Percentiles rank a stretch among this genome's conserved stretches.
Conservation (phyloP, 2,797 vertebrate genomes). For the Cottoperca gobio region DNA sequence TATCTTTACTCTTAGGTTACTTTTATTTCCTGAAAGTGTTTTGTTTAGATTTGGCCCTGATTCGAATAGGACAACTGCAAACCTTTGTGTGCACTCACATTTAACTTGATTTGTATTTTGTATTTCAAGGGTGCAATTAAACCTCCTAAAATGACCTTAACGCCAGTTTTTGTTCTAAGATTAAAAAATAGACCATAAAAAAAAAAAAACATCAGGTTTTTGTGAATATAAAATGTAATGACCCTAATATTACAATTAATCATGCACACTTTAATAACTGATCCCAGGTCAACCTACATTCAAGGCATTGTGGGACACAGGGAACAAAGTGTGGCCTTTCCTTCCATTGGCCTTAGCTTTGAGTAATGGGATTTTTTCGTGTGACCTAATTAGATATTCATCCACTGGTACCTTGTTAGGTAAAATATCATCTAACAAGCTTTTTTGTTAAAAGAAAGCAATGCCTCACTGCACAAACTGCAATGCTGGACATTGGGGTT, state of each 20-base stretch:
- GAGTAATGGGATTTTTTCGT: constrained; percentile 41
- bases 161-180: neutral
- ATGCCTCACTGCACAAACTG: neutral
- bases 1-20: neutral
- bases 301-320: neutral
- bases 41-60: neutral
- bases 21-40: neutral
- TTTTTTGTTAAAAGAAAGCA: constrained; percentile 12
- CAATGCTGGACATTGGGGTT: neutral
- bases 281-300: neutral
- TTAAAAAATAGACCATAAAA: neutral
- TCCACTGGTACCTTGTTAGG: constrained; percentile 46
- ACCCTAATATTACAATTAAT: neutral
- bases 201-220: neutral
- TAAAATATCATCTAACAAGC: constrained; percentile 41
- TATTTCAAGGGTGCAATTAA: neutral
- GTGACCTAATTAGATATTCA: constrained; percentile 42
- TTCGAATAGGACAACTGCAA: neutral
- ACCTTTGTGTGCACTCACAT: neutral
- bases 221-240: neutral
- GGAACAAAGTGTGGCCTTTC: constrained; percentile 36
- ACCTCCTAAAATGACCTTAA: neutral
- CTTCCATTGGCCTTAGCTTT: constrained; percentile 25
- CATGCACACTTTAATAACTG: neutral
- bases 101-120: neutral